A percentile compares a stretch with the other conserved stretches of the same genome.
Evolutionary conservation across 2,888 invertebrate species (phyloP).

Genomic region (Augochlorella aurata): DNA sequence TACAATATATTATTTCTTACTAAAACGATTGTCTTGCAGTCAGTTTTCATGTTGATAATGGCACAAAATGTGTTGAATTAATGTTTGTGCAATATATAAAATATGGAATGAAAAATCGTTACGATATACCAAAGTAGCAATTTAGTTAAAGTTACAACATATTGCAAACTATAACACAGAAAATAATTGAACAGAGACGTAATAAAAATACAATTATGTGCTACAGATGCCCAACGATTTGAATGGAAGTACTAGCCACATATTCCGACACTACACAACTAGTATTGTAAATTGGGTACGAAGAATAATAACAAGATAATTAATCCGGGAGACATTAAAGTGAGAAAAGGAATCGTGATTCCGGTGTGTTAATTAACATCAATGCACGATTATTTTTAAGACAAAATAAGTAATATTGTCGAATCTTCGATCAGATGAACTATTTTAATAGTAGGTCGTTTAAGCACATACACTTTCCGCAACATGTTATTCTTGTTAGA

Average conservation of each 20-base stretch:
- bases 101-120: not conserved
- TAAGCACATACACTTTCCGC: constrained; percentile 57
- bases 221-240: constrained; percentile 54
- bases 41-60: constrained; percentile 20
- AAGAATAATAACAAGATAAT: constrained; percentile 51
- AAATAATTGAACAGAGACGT: constrained; percentile 13
- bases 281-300: constrained; percentile 52
- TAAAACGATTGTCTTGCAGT: constrained; percentile 40
- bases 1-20: constrained; percentile 53
- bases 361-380: constrained; percentile 59
- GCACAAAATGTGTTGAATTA: constrained; percentile 5
- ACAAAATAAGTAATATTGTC: constrained; percentile 58
- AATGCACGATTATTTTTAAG: constrained; percentile 66
- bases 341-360: constrained; percentile 39
- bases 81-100: not conserved
- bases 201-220: constrained; percentile 52
- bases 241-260: constrained; percentile 52
- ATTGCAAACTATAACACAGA: constrained; percentile 13
- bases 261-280: constrained; percentile 44
- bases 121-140: not conserved
- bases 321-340: constrained; percentile 49
- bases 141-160: constrained; percentile 2
- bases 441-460: constrained; percentile 73
- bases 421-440: constrained; percentile 67
- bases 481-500: constrained; percentile 64